Base-by-base conservation (phyloP, 2,888 invertebrate species). In the Aspidiotus destructor region DNA sequence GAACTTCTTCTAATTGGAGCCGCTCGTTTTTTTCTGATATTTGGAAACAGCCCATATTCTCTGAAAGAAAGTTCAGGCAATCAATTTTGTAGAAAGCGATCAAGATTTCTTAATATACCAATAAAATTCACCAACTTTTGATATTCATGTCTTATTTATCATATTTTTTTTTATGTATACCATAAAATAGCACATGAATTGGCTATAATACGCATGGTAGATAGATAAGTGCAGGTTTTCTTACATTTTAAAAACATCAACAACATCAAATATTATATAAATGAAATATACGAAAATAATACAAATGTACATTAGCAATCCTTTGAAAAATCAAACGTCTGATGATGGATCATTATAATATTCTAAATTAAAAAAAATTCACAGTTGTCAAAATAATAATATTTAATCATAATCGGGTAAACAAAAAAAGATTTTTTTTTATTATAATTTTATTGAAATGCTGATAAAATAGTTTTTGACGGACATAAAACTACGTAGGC, bases 261-360 rank as follows among this genome's bases (percentile, higher is more conserved):
- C 67, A 67, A 67, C 67, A 67, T 67, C 67, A 58, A 67, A 67
- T 67, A 67, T n/a, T 67, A 67, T 67, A 67, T 60, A 67, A 60
- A 67, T 57, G 5, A n/a, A 17, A 17, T 58, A 67, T 67, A 58
- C 16, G 58, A 58, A 58, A 60, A 67, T 65, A 67, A 58, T 67
- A 67, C 67, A 67, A 67, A 67, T 67, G 58, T 67, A 67, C 67
- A 67, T 60, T 58, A 58, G 67, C 48, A 58, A 48, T 58, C 15
- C 52, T 41, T 67, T 58, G 44, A 67, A 57, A 67, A 58, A 58
- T 65, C 8, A 11, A 57, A 58, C 44, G 44, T 48, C 52, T 44
- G 42, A 48, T 60, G 28, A 28, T 28, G 28, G 28, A 28, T 28
- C 28, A 28, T 28, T 28, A 28, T 28, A 28, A 28, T 28, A 28